Base-by-base conservation (phyloP, 2,797 vertebrate genomes). In the Pyrrhura leucotis region DNA sequence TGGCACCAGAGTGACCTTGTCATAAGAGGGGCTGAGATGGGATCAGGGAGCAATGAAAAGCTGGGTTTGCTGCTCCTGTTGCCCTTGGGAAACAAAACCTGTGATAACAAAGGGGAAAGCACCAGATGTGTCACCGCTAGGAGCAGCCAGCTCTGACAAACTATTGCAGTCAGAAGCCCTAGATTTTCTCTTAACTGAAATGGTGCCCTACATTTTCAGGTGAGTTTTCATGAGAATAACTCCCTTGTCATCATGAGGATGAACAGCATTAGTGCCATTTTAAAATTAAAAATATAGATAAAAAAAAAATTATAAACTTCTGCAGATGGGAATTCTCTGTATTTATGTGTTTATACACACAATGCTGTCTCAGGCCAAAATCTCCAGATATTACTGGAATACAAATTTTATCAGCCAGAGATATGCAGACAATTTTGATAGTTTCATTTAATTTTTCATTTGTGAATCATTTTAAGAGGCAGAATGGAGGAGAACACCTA, bases 131-230 rank as follows among this genome's bases (percentile, higher is more conserved):
- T 56, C 29, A 37, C 3, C 0, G 0, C 54, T n/a, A n/a, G 35
- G 26, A 81, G 35, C 40, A 73, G 69, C 56, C 33, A 53, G 25
- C 44, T 83, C 77, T 61, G 45, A 42, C 29, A 39, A 58, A 10
- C 26, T 14, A 0, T 0, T 51, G 54, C 23, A 37, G 31, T n/a
- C n/a, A 69, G 35, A 39, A 2, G 3, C 35, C 14, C 20, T 1
- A 11, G 35, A 25, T 15, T 85, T 89, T 20, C 40, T n/a, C n/a
- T 33, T 9, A 39, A 44, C 35, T 71, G 51, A 42, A 56, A 44
- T 4, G 20, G 9, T 0, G 1, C 31, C 54, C 28, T 67, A 2
- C 48, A 51, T 47, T 78, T 58, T 72, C 42, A 76, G 14, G 23
- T 35, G 22, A 58, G 11, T 85, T 91, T 88, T 85, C 39, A 9